A percentile compares a stretch with the other conserved stretches of the same genome.
Evolutionary conservation across 2,113 vertebrate genomes (phyloP).

Genomic region (Dipodomys stephensi): DNA sequence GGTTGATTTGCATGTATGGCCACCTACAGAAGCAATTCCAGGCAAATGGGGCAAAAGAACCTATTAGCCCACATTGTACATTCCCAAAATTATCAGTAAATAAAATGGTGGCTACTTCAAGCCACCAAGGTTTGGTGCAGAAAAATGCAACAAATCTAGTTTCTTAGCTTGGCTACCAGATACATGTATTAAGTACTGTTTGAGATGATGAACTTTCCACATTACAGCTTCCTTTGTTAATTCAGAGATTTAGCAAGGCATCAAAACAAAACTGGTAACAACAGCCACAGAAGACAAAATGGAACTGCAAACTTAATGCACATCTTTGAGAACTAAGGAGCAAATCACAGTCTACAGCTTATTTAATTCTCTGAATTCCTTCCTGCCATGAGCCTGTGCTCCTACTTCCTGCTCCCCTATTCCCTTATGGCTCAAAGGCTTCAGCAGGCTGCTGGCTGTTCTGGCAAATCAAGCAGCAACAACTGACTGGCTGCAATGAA

Average conservation of each 20-base stretch:
- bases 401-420: too few relatives aligned
- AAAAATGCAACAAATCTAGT: not conserved
- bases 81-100: not conserved
- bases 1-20: rapidly evolving
- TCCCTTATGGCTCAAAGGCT: not conserved
- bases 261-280: not conserved
- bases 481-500: not conserved
- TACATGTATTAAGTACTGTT: not conserved
- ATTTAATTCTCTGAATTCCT: not conserved
- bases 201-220: not conserved
- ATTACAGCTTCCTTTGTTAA: not conserved
- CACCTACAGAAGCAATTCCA: not conserved
- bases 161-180: not conserved
- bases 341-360: not conserved
- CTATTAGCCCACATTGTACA: not conserved
- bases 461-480: not conserved
- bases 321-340: not conserved
- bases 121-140: not conserved
- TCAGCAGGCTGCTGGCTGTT: not conserved
- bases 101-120: not conserved
- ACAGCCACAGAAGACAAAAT: not conserved
- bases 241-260: not conserved
- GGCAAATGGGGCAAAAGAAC: not conserved
- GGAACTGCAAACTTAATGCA: not conserved
- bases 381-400: not conserved